Evolutionary conservation across 2,797 vertebrate species (phyloP).

Genomic region (Schizopygopsis pylzovi): DNA sequence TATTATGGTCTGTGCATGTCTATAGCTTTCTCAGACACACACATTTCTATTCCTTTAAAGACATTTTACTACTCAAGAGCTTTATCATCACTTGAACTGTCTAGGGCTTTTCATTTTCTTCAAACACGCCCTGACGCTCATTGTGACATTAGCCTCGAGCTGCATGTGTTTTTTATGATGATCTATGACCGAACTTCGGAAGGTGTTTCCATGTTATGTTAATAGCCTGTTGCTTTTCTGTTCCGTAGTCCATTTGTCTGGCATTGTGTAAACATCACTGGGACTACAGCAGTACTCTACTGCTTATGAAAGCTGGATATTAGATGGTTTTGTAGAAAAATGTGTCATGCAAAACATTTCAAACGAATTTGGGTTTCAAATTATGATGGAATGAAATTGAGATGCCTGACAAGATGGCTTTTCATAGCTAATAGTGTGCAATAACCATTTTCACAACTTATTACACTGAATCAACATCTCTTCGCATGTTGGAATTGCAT

Average conservation of each 20-base stretch:
- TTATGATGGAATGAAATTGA: background rate
- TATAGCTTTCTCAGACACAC: too few species aligned
- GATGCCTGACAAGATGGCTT: background rate
- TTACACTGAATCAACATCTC: constrained; percentile 9
- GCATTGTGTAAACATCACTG: background rate
- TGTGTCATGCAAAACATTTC: background rate
- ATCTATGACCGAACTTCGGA: constrained; percentile 13
- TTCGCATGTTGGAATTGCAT: background rate
- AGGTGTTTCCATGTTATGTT: constrained; percentile 12
- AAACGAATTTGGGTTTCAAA: background rate
- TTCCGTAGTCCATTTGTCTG: constrained; percentile 11
- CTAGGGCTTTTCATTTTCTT: constrained; percentile 36
- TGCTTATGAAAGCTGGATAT: background rate
- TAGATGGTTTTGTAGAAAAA: constrained; percentile 3
- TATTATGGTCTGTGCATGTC: too few species aligned
- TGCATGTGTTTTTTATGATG: constrained; percentile 2
- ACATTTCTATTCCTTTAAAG: background rate
- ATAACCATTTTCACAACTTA: constrained; percentile 13
- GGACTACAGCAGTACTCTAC: background rate
- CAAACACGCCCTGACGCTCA: constrained; percentile 13
- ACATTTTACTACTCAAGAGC: constrained; percentile 10
- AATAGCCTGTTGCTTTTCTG: constrained; percentile 10
- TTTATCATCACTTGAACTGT: constrained; percentile 49
- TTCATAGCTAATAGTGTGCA: background rate
- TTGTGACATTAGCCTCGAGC: constrained; percentile 7